A percentile compares a stretch with the other conserved stretches of the same genome.
Conservation (phyloP, 2,797 vertebrate genomes). For the Sebastes matsubarae region DNA sequence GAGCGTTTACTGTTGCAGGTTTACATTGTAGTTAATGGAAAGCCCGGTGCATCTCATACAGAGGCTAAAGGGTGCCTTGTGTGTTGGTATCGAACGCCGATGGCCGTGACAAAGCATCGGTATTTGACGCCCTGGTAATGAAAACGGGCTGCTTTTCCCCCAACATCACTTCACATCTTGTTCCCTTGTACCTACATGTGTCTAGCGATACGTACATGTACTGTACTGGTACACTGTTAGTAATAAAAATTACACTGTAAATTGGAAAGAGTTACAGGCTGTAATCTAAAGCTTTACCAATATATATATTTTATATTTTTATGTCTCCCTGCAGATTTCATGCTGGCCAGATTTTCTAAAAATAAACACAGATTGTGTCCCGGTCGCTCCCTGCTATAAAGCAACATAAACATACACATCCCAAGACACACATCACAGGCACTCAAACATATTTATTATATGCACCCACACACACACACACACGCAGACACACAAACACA, state of each 20-base stretch:
- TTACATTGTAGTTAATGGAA: too few species aligned
- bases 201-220: not conserved
- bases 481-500: not conserved
- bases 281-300: not conserved
- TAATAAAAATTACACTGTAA: not conserved
- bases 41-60: too few species aligned
- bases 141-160: not conserved
- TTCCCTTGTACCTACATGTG: not conserved
- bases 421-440: slow-evolving; percentile 56
- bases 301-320: not conserved
- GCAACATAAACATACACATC: slow-evolving; percentile 43
- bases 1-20: too few species aligned
- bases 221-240: not conserved
- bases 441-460: slow-evolving; percentile 56
- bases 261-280: not conserved
- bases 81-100: too few species aligned
- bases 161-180: not conserved
- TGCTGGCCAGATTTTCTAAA: slow-evolving; percentile 27
- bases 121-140: too few species aligned
- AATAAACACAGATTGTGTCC: slow-evolving; percentile 30
- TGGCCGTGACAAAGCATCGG: accelerated
- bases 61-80: too few species aligned
- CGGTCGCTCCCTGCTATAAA: slow-evolving; percentile 16
- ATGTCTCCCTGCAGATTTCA: not conserved
- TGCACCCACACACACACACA: slow-evolving; percentile 3